A percentile compares a stretch with the other conserved stretches of the same genome.
Evolutionary conservation across 2,888 invertebrate genomes (phyloP).

Genomic region (Harpalus rufipes): DNA sequence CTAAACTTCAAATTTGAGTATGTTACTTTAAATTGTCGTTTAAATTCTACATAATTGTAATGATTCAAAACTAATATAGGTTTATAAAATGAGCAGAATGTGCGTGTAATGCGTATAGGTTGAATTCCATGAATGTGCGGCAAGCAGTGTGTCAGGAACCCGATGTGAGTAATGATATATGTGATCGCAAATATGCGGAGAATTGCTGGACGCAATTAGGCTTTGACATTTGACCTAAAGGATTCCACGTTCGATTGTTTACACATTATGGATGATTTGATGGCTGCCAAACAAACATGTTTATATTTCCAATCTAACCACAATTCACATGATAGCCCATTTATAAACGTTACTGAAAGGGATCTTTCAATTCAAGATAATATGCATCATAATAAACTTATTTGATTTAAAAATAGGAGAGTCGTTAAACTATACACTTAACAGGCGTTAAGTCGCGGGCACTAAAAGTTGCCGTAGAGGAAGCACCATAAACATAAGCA

Average conservation of each 20-base stretch:
- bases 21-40: too few species aligned
- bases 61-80: slow-evolving; percentile 1
- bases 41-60: not conserved
- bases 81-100: not conserved
- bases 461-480: too few species aligned
- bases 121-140: slow-evolving; percentile 1
- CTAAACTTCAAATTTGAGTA: too few species aligned
- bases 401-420: too few species aligned
- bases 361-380: not conserved
- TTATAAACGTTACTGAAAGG: not conserved
- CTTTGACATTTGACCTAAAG: slow-evolving; percentile 44
- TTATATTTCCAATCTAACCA: slow-evolving; percentile 16
- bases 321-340: not conserved
- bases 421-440: too few species aligned
- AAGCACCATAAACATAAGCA: too few species aligned
- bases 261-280: slow-evolving; percentile 14
- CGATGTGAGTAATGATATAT: slow-evolving; percentile 24
- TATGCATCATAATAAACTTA: not conserved
- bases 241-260: slow-evolving; percentile 40
- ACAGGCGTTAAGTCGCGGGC: too few species aligned
- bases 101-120: not conserved
- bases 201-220: slow-evolving; percentile 33
- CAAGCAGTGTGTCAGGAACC: not conserved
- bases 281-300: not conserved
- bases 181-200: slow-evolving; percentile 38